Conservation (phyloP, 2,113 vertebrate species). For the Nannobrachium achirus region DNA sequence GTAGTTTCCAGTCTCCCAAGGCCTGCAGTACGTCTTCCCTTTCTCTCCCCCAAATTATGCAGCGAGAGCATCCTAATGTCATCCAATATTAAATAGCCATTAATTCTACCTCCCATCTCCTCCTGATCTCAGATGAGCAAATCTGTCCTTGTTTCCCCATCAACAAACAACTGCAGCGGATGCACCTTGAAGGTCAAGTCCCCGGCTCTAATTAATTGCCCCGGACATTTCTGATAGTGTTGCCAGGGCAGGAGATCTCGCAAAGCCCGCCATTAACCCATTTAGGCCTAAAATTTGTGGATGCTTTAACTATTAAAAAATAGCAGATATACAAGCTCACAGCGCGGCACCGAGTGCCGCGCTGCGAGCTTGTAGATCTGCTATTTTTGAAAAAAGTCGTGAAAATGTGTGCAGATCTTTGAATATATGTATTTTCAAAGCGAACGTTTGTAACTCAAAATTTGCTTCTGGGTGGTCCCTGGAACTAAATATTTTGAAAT, state of each 20-base stretch:
- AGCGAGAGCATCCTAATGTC: slow-evolving; percentile 42
- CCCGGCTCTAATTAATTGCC: slow-evolving; percentile 65
- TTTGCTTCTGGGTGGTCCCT: too few species aligned
- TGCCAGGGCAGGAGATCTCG: slow-evolving; percentile 54
- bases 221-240: slow-evolving; percentile 56
- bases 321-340: too few species aligned
- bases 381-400: too few species aligned
- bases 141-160: slow-evolving; percentile 63
- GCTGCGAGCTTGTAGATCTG: too few species aligned
- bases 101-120: slow-evolving; percentile 51
- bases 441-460: too few species aligned
- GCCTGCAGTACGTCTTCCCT: slow-evolving; percentile 6
- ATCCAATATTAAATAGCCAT: slow-evolving; percentile 57
- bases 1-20: not conserved
- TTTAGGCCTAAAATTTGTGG: too few species aligned
- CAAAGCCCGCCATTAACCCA: slow-evolving; percentile 57
- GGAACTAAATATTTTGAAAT: too few species aligned
- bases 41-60: slow-evolving; percentile 12
- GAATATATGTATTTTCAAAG: too few species aligned
- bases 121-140: slow-evolving; percentile 68
- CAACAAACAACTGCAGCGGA: slow-evolving; percentile 69
- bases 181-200: slow-evolving; percentile 76
- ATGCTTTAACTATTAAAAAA: too few species aligned
- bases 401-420: too few species aligned
- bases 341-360: too few species aligned